Percentiles rank a stretch among this genome's conserved stretches.
Evolutionary conservation across 2,113 vertebrate genomes (phyloP).

Genomic region (Parus major): DNA sequence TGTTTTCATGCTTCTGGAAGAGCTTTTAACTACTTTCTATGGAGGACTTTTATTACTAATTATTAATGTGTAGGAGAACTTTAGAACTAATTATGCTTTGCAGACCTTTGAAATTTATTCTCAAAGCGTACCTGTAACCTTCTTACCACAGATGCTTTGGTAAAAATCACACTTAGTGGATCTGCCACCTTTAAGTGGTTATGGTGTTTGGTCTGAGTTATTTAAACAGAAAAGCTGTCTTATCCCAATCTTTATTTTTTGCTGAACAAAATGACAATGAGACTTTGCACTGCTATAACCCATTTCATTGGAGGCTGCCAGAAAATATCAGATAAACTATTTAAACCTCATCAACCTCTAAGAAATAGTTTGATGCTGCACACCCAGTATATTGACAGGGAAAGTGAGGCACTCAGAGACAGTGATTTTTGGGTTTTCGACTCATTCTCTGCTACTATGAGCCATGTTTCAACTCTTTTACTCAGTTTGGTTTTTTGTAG

Average conservation of each 20-base stretch:
- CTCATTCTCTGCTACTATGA: not conserved
- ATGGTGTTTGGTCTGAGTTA: slow-evolving; percentile 30
- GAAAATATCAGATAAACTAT: not conserved
- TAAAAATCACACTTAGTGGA: slow-evolving; percentile 49
- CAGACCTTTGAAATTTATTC: slow-evolving; percentile 67
- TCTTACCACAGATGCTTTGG: slow-evolving; percentile 45
- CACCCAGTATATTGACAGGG: not conserved
- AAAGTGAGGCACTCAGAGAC: not conserved
- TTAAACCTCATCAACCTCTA: not conserved
- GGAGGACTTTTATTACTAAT: slow-evolving; percentile 52
- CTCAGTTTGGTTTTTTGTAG: not conserved
- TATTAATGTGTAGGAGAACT: slow-evolving; percentile 54
- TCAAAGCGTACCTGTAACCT: slow-evolving; percentile 45
- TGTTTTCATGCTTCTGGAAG: slow-evolving; percentile 13
- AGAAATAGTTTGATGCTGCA: not conserved
- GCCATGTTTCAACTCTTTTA: not conserved
- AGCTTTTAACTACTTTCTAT: not conserved
- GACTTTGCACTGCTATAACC: not conserved
- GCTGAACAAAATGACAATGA: not conserved
- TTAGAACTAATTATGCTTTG: slow-evolving; percentile 45
- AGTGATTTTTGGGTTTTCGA: not conserved
- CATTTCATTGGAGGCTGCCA: not conserved
- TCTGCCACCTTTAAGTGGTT: slow-evolving; percentile 40
- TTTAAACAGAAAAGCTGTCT: slow-evolving; percentile 29
- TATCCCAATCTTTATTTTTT: not conserved